These are phyloP conservation scores for Saguinus midas DNA, from an alignment of 2,113 vertebrate genomes.

Conservation along the genomic window DNA sequence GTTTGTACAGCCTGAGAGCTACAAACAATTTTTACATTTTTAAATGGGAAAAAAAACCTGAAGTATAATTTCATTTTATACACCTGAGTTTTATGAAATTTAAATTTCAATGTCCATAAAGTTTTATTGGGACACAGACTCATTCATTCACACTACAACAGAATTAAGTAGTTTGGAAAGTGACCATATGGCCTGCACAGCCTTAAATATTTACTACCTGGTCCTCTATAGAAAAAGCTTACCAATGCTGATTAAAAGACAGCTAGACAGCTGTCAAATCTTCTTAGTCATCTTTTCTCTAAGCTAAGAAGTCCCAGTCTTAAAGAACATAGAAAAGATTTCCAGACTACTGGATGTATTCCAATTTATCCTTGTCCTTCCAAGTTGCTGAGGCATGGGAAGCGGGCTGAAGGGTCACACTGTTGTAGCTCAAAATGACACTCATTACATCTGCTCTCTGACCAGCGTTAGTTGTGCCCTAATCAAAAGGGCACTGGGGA, in stretches of 20 bases:
- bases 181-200: background rate
- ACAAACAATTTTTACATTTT: background rate
- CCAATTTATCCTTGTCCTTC: background rate
- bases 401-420: background rate
- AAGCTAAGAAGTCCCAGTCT: background rate
- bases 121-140: background rate
- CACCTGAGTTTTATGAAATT: background rate
- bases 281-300: background rate
- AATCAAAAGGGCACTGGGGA: background rate
- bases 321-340: background rate
- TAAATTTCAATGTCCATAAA: conserved; percentile 11
- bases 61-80: conserved; percentile 2
- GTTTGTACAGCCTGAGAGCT: background rate
- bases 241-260: background rate
- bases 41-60: background rate
- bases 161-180: background rate
- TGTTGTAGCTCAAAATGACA: background rate
- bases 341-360: background rate
- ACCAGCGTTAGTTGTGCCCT: background rate
- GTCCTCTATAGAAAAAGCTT: background rate
- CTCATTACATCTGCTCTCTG: background rate
- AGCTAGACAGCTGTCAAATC: background rate
- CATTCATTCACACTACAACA: background rate
- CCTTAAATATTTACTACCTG: background rate
- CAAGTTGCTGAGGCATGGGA: background rate